phyloP scores from a whole-genome alignment of 64 coral and sea anemone genomes.

The Montipora capricornis region DNA sequence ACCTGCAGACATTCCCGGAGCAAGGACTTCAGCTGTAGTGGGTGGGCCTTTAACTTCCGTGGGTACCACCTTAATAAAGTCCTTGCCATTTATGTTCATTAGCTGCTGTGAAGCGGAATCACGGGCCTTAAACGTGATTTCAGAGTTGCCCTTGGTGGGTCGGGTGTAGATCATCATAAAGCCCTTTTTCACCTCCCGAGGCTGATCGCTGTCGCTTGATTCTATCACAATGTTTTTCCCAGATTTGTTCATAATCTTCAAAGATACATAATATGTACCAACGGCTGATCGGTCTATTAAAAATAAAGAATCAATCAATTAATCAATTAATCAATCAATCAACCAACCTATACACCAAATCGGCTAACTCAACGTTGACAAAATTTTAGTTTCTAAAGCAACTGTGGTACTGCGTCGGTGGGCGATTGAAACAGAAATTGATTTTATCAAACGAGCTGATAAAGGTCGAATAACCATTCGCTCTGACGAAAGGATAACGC shows the following conservation, averaged over 20 bases:
- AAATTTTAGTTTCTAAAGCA: no score
- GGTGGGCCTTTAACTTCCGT: conserved; percentile 49
- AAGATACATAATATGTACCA: conserved; percentile 61
- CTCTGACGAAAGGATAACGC: no score
- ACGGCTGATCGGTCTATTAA: conserved; percentile 10
- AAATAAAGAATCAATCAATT: background rate
- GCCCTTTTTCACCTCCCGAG: conserved; percentile 64
- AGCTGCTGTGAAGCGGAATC: conserved; percentile 35
- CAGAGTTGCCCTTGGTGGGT: conserved; percentile 56
- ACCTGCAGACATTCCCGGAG: conserved; percentile 61
- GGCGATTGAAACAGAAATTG: no score
- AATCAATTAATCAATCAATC: background rate
- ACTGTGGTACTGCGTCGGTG: no score
- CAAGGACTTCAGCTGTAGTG: conserved; percentile 41
- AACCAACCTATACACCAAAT: background rate
- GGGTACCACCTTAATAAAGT: conserved; percentile 30
- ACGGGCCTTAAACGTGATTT: conserved; percentile 51
- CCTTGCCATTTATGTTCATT: conserved; percentile 76
- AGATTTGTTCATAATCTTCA: conserved; percentile 80
- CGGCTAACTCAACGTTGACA: no score
- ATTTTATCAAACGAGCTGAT: no score
- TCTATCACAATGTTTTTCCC: conserved; percentile 66
- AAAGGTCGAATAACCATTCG: no score
- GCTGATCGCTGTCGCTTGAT: conserved; percentile 56
- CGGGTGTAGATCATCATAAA: conserved; percentile 30